Evolutionary conservation across 2,888 invertebrate species (phyloP), one percentile per base, ranked within the genome.

Genomic region (Amiota communis): DNA sequence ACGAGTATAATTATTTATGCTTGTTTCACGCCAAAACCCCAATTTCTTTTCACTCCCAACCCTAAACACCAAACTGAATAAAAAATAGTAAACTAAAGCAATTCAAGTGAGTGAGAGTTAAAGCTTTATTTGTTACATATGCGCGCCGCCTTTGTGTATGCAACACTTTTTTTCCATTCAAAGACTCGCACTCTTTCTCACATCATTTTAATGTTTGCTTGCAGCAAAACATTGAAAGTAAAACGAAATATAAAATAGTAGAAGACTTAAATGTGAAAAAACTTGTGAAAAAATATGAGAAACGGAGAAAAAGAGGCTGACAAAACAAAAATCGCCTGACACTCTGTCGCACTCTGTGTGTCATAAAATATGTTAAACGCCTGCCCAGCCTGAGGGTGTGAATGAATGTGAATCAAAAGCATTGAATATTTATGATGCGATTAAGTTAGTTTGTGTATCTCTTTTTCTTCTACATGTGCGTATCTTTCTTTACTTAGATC

Each of bases 381-480:
- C 85, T 80, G 73, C 74, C 80, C 75, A 61, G 85, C 84, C 77
- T 76, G 73, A 75, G 86, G 84, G 84, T 85, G 86, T 85, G 81
- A 85, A n/a, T n/a, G n/a, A 84, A 81, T 81, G 81, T 77, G 86
- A 81, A 84, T 85, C 85, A 84, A 78, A 78, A 81, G 48, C 83
- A 81, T 84, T 84, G 83, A 85, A 83, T 83, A 85, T 83, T 83
- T 83, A 83, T 84, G 84, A 82, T 85, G 77, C 85, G 83, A 85
- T 83, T 83, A 83, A 71, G 75, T 74, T 70, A 70, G 57, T 67
- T 56, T 49, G 75, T 56, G 20, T 49, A 36, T 23, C 46, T 36
- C 3, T 23, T 23, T 17, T 48, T 49, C 57, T 2, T 17, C 11
- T 59, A 20, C 23, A 59, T 59, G 20, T 59, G 20, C 9, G 13